phyloP scores from a whole-genome alignment of 2,888 invertebrate genomes.

The Parasteatoda lunata region DNA sequence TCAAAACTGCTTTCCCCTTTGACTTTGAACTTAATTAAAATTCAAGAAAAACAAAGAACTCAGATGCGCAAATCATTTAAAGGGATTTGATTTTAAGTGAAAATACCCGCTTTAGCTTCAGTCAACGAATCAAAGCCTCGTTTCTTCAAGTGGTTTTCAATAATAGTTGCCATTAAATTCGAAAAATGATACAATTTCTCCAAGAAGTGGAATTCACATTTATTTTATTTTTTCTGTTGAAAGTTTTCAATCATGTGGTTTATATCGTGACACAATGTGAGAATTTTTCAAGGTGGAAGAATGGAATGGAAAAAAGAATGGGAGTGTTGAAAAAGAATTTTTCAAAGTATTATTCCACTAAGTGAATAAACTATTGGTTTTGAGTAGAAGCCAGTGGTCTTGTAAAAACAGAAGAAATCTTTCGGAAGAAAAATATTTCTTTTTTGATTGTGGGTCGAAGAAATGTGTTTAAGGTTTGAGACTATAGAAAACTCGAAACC shows the following conservation, averaged over 20 bases:
- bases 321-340: not conserved
- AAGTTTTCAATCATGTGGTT: not conserved
- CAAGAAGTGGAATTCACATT: too few relatives aligned
- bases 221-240: too few relatives aligned
- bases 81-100: too few relatives aligned
- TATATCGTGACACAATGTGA: not conserved
- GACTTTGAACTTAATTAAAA: too few relatives aligned
- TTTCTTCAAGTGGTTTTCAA: too few relatives aligned
- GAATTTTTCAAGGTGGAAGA: not conserved
- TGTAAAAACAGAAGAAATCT: conserved; percentile 2
- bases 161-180: too few relatives aligned
- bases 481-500: not conserved
- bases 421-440: conserved; percentile 5
- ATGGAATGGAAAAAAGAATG: not conserved
- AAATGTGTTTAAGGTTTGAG: not conserved
- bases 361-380: conserved; percentile 5
- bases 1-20: too few relatives aligned
- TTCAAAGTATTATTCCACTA: not conserved
- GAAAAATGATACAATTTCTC: too few relatives aligned
- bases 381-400: conserved; percentile 2
- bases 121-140: too few relatives aligned
- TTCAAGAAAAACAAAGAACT: too few relatives aligned
- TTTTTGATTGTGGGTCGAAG: not conserved
- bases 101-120: too few relatives aligned
- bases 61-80: too few relatives aligned